These are phyloP conservation scores for Stegodyphus mimosarum DNA, from an alignment of 1,140 invertebrate species.

Conservation along the genomic window DNA sequence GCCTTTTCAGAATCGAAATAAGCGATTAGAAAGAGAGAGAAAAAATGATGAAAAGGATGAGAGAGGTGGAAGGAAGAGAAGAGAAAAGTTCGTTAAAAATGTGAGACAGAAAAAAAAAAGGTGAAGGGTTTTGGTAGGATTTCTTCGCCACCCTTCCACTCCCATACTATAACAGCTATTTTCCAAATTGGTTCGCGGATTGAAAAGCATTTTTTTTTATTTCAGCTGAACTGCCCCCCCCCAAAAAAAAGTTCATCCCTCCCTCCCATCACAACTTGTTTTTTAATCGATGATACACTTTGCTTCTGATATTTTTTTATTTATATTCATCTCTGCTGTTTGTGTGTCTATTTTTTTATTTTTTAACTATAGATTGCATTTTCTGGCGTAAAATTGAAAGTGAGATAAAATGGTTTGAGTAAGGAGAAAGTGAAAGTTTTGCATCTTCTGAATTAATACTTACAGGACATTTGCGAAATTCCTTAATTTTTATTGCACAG, in stretches of 20 bases:
- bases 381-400: too few species aligned
- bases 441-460: too few species aligned
- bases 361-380: too few species aligned
- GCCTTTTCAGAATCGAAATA: slow-evolving; percentile 47
- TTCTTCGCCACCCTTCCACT: slow-evolving; percentile 16
- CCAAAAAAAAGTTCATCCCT: neutral
- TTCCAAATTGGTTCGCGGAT: slow-evolving; percentile 53
- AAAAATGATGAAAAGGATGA: slow-evolving; percentile 7
- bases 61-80: neutral
- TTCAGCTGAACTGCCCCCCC: neutral
- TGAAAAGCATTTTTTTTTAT: slow-evolving; percentile 13
- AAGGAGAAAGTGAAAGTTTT: too few species aligned
- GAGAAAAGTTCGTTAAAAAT: slow-evolving; percentile 1
- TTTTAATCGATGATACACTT: slow-evolving; percentile 35
- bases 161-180: slow-evolving; percentile 49
- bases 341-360: neutral
- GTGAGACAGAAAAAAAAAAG: slow-evolving; percentile 4
- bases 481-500: too few species aligned
- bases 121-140: slow-evolving; percentile 10
- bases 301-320: neutral
- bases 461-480: too few species aligned
- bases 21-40: slow-evolving; percentile 31
- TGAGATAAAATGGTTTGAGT: too few species aligned
- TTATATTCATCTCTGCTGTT: neutral
- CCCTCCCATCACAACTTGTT: slow-evolving; percentile 8